Conservation (phyloP, 2,888 invertebrate genomes). For the Dendrolimus houi region DNA sequence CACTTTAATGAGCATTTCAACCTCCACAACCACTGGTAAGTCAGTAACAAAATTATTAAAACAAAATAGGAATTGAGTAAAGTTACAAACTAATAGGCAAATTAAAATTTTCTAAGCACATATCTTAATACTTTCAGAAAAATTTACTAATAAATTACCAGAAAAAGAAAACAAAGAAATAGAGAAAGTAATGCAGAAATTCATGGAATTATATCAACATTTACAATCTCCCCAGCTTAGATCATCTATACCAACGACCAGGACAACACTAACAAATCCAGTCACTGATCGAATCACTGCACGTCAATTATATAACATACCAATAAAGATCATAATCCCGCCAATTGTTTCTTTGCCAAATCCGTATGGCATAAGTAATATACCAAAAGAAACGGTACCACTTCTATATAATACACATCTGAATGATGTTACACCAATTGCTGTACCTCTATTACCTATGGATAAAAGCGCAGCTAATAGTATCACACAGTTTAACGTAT, state of each 20-base stretch:
- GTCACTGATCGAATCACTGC: conserved; percentile 2
- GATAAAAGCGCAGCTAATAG: conserved; percentile 3
- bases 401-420: background rate
- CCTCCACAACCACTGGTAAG: conserved; percentile 5
- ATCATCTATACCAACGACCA: background rate
- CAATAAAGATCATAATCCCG: conserved; percentile 3
- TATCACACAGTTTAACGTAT: conserved; percentile 10
- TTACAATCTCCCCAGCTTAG: conserved; percentile 28
- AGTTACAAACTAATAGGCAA: background rate
- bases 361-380: conserved; percentile 7
- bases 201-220: conserved; percentile 39
- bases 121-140: conserved; percentile 12
- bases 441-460: background rate
- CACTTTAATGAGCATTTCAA: conserved; percentile 8
- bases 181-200: conserved; percentile 27
- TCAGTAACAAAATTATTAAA: conserved; percentile 10
- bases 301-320: conserved; percentile 4
- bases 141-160: conserved; percentile 2
- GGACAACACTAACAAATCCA: background rate
- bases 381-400: conserved; percentile 2
- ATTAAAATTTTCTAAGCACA: background rate
- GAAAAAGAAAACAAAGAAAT: conserved; percentile 14
- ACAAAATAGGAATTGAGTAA: background rate
- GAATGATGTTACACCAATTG: conserved; percentile 5
- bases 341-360: conserved; percentile 4